Percentiles rank a stretch among this genome's conserved stretches.
Evolutionary conservation across 1,140 invertebrate genomes (phyloP).

Genomic region (Tyrophagus putrescentiae): DNA sequence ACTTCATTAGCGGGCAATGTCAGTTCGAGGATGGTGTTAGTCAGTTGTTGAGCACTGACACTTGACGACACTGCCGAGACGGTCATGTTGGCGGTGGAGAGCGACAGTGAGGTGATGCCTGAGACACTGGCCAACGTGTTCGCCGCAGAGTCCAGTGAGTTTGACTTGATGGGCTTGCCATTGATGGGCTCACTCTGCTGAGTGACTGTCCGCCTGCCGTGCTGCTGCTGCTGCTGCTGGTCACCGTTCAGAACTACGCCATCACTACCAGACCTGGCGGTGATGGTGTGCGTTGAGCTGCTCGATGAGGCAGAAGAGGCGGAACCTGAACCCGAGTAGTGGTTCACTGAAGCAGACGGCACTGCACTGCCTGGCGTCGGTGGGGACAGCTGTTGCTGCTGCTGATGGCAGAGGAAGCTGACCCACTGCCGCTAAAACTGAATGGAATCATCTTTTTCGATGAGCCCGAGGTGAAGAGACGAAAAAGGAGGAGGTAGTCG

Average conservation of each 20-base stretch:
- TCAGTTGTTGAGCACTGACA: too few species aligned
- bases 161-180: conserved; percentile 8
- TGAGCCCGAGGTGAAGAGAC: not conserved
- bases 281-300: not conserved
- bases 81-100: not conserved
- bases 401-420: not conserved
- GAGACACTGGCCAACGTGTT: too few species aligned
- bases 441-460: not conserved
- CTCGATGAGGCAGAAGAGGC: conserved; percentile 4
- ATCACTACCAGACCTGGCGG: not conserved
- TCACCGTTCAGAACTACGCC: too few species aligned
- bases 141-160: not conserved
- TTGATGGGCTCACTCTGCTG: too few species aligned
- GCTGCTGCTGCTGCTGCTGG: not conserved
- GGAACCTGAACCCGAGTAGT: not conserved
- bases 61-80: too few species aligned
- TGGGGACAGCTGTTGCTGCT: not conserved
- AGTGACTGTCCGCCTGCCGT: not conserved
- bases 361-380: not conserved
- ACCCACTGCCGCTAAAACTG: not conserved
- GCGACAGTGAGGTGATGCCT: too few species aligned
- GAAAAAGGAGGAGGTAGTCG: not conserved
- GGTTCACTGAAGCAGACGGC: not conserved
- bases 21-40: not conserved
- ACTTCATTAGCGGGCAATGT: not conserved